These are phyloP conservation scores for Chlorocebus sabaeus DNA, from an alignment of 2,113 vertebrate species.

Conservation along the genomic window DNA sequence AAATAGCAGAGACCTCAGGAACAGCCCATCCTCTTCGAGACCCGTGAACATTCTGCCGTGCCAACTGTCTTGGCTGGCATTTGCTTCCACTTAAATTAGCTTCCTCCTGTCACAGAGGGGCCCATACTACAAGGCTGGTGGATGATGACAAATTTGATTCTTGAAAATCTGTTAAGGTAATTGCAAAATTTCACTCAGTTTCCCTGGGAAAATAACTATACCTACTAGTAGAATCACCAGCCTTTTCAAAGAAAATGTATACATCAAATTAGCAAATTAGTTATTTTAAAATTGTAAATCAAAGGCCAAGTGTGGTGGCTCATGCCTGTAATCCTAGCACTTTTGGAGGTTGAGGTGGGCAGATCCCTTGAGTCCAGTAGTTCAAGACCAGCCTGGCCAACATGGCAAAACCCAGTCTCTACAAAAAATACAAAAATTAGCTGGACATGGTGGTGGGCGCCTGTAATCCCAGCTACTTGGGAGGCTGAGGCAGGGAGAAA, in stretches of 20 bases:
- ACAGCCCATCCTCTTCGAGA: neutral
- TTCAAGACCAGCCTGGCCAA: too few relatives aligned
- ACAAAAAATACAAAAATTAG: too few relatives aligned
- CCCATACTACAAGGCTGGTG: fast-evolving
- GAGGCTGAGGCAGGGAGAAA: too few relatives aligned
- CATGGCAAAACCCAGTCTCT: too few relatives aligned
- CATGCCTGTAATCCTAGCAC: too few relatives aligned
- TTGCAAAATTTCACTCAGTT: neutral
- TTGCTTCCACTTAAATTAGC: neutral
- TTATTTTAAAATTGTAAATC: neutral
- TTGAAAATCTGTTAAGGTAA: neutral
- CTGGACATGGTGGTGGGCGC: fast-evolving
- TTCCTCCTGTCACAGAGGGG: neutral
- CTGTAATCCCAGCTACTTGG: too few relatives aligned
- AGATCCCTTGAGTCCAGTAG: too few relatives aligned
- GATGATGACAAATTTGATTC: neutral
- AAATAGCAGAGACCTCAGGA: neutral
- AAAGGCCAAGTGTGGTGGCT: too few relatives aligned
- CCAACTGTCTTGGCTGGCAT: neutral
- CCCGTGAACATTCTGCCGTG: fast-evolving
- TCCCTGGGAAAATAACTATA: too few relatives aligned
- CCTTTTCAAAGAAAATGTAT: neutral
- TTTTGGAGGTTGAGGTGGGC: too few relatives aligned
- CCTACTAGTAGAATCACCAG: neutral
- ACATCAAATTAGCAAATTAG: neutral